Evolutionary conservation across 2,113 vertebrate species (phyloP), one percentile per base, ranked within the genome.

Genomic region (Shinisaurus crocodilurus): DNA sequence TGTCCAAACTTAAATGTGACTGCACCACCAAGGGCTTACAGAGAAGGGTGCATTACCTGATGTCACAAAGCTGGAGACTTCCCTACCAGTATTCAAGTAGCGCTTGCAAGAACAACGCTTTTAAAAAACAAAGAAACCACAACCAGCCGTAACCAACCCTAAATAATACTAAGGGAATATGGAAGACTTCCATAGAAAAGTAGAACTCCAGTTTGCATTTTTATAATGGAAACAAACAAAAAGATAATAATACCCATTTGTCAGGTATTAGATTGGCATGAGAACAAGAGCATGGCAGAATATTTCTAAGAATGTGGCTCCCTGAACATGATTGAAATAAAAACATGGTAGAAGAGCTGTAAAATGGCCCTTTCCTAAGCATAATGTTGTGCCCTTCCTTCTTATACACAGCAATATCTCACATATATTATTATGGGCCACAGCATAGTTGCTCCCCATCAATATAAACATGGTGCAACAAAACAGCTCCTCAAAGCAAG

Each of bases 391-490:
- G 43, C 5, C 74, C 6, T 32, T n/a, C 45, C 34, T 69, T 25
- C 88, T 50, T 92, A 67, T 6, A 90, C 13, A 1, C 20, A 88
- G 85, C 25, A 90, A 65, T 90, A 83, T 0, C 0, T 86, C 48
- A n/a, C 2, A 23, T 54, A 50, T 3, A 37, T 80, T 1, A 87
- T 60, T 86, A 6, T 3, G 10, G 60, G 23, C 9, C 45, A 29
- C 60, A 10, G 6, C 13, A 6, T 63, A 63, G 37, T 40, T 2
- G 82, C 57, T 74, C 25, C 83, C 80, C 48, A 57, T 85, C 10
- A 0, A 0, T 0, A 89, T 9, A 9, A 88, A 23, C 16, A 72
- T 7, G 10, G 0, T 1, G 9, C 1, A 45, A 67, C 23, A 84
- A 87, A 8, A 45, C 25, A 70, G 16, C 6, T 70, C 45, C 45